A percentile compares a stretch with the other conserved stretches of the same genome.
phyloP scores from a whole-genome alignment of 2,113 vertebrate species.

The Amphiprion ocellaris region DNA sequence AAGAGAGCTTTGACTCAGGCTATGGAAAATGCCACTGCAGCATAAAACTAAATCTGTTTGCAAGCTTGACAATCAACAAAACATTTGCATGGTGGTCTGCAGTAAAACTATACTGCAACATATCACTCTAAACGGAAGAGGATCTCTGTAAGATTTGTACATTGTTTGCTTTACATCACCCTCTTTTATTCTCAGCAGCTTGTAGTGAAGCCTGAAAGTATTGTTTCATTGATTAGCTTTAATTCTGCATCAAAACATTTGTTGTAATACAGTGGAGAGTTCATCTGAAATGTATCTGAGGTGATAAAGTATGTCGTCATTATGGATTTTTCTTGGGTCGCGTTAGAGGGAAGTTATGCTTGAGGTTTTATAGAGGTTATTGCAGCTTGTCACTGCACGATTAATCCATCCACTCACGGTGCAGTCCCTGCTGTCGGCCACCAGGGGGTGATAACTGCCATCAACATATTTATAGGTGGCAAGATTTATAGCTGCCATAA shows the following conservation, averaged over 20 bases:
- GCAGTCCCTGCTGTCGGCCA: conserved; percentile 48
- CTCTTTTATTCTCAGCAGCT: neutral
- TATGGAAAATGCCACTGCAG: conserved; percentile 25
- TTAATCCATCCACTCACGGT: conserved; percentile 6
- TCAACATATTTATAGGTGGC: conserved; percentile 20
- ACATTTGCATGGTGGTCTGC: neutral
- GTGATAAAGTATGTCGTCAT: conserved; percentile 1
- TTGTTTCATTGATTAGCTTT: conserved; percentile 23
- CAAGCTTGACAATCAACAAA: conserved; percentile 11
- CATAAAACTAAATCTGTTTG: conserved; percentile 14
- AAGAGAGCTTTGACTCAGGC: neutral
- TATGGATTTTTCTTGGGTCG: conserved; percentile 7
- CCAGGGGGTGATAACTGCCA: conserved; percentile 69
- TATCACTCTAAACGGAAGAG: neutral
- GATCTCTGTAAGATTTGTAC: neutral
- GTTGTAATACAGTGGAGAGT: neutral
- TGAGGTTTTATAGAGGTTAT: conserved; percentile 9
- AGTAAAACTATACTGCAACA: neutral
- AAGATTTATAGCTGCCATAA: conserved; percentile 48
- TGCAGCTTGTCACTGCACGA: neutral
- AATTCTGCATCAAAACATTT: conserved; percentile 31
- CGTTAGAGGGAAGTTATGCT: neutral
- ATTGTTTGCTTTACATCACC: neutral
- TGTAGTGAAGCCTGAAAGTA: neutral
- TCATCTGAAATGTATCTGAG: neutral